A percentile compares a stretch with the other conserved stretches of the same genome.
Conservation (phyloP, 2,113 vertebrate genomes). For the Megalops atlanticus region DNA sequence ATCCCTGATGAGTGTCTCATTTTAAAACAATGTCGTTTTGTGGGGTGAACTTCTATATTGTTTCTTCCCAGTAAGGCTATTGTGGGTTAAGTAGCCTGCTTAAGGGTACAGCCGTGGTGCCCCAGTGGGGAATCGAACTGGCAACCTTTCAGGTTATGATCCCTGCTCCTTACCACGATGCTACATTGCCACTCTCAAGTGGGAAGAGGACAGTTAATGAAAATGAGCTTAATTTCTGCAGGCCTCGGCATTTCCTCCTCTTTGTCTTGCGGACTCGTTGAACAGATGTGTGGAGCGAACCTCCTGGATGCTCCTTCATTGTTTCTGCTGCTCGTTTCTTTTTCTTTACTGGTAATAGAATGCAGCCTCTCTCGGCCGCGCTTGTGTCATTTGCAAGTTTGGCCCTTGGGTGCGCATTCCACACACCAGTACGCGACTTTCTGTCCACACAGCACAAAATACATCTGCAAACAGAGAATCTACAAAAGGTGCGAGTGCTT, state of each 20-base stretch:
- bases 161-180: no score
- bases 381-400: background rate
- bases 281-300: slow-evolving; percentile 18
- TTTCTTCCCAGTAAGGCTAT: no score
- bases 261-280: background rate
- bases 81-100: no score
- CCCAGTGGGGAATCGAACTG: no score
- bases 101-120: no score
- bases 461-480: no score
- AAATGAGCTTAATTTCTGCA: background rate
- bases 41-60: no score
- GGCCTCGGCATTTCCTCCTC: background rate
- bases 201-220: background rate
- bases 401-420: background rate
- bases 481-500: no score
- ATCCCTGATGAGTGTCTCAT: no score
- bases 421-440: background rate
- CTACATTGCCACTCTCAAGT: background rate
- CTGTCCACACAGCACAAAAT: no score
- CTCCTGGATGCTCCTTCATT: background rate
- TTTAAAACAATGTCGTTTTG: no score
- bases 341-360: background rate
- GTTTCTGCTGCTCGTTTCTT: background rate
- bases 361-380: background rate
- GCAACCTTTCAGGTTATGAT: no score